Evolutionary conservation across 2,113 vertebrate species (phyloP).

Genomic region (Rhodinocichla rosea): DNA sequence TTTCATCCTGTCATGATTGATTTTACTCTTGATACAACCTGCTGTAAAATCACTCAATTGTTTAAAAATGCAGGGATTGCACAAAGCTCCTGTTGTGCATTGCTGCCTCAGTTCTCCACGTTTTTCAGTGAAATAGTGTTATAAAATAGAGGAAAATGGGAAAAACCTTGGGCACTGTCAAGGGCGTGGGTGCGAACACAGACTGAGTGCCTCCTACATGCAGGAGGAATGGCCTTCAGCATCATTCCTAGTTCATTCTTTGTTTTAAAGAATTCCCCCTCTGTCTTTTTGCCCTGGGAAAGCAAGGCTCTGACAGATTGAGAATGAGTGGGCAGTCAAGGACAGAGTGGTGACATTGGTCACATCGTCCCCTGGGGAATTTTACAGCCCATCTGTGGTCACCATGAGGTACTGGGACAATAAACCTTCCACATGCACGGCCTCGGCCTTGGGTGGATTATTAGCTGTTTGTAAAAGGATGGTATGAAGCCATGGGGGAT

Average conservation of each 20-base stretch:
- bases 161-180: not conserved
- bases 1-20: not conserved
- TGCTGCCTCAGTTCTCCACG: not conserved
- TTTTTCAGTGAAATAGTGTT: not conserved
- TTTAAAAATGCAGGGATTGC: not conserved
- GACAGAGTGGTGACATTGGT: not conserved
- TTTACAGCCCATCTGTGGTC: not conserved
- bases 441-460: not conserved
- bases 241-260: not conserved
- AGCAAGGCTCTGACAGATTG: not conserved
- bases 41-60: not conserved
- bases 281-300: not conserved
- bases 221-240: not conserved
- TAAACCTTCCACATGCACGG: rapidly evolving
- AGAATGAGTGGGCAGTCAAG: not conserved
- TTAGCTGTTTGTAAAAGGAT: not conserved
- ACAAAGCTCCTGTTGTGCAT: not conserved
- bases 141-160: not conserved
- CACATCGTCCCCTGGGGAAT: not conserved
- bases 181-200: not conserved
- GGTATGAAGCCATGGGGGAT: not conserved
- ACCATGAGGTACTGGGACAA: not conserved
- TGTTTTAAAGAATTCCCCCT: not conserved
- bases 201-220: not conserved
- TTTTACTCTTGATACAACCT: not conserved